phyloP scores from a whole-genome alignment of 2,888 invertebrate genomes.

The Hyposoter dolosus region DNA sequence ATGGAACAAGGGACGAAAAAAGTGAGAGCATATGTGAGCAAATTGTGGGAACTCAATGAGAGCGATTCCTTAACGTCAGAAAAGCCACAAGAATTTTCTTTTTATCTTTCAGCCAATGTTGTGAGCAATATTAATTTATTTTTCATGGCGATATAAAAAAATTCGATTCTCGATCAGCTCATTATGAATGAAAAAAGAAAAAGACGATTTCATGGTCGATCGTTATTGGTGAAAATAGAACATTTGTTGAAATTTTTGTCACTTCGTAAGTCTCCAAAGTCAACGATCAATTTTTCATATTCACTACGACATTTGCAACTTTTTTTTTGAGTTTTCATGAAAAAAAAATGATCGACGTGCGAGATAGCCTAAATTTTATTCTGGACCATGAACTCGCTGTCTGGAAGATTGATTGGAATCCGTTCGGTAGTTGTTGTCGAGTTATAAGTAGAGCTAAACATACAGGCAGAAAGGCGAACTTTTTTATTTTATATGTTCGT shows the following conservation, averaged over 20 bases:
- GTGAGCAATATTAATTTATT: neutral
- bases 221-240: neutral
- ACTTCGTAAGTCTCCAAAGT: neutral
- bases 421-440: neutral
- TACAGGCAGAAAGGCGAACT: neutral
- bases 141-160: neutral
- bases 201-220: neutral
- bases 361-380: neutral
- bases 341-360: neutral
- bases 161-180: too few species aligned
- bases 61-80: slow-evolving; percentile 29
- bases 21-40: slow-evolving; percentile 51
- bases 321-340: neutral
- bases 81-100: neutral
- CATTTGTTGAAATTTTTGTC: neutral
- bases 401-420: neutral
- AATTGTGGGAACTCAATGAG: slow-evolving; percentile 24
- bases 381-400: neutral
- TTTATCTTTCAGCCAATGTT: neutral
- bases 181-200: neutral
- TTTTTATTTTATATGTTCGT: neutral
- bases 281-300: neutral
- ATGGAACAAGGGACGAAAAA: slow-evolving; percentile 55
- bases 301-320: neutral
- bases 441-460: neutral